phyloP scores from a whole-genome alignment of 1,140 invertebrate species.

The Maniola jurtina region DNA sequence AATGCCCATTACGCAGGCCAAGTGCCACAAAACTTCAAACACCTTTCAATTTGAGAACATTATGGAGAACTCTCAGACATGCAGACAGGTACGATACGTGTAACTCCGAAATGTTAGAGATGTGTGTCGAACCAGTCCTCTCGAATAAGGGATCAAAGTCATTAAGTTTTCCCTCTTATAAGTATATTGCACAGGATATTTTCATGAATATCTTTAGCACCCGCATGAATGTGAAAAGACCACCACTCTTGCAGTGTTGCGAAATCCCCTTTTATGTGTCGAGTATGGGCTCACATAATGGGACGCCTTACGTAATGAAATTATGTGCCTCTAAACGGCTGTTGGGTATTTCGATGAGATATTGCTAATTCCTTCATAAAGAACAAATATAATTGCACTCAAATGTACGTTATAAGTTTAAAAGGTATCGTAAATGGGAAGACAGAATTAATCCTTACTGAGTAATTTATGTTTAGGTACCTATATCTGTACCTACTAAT shows the following conservation, averaged over 20 bases:
- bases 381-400: not conserved
- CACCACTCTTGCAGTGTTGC: slow-evolving; percentile 19
- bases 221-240: slow-evolving; percentile 10
- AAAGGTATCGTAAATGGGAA: not conserved
- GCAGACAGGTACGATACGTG: too few species aligned
- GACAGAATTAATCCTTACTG: not conserved
- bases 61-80: too few species aligned
- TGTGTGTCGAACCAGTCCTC: too few species aligned
- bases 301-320: slow-evolving; percentile 20
- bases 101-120: too few species aligned
- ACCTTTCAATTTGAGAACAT: too few species aligned
- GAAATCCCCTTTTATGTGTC: slow-evolving; percentile 24
- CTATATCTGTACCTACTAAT: too few species aligned
- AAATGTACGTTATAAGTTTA: not conserved
- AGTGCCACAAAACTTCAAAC: too few species aligned
- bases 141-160: too few species aligned
- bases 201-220: not conserved
- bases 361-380: slow-evolving; percentile 4
- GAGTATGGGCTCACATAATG: slow-evolving; percentile 28
- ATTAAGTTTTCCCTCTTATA: too few species aligned
- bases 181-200: too few species aligned
- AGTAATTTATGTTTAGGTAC: too few species aligned
- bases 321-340: slow-evolving; percentile 21
- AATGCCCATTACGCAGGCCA: too few species aligned
- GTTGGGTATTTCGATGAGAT: slow-evolving; percentile 7